A percentile compares a stretch with the other conserved stretches of the same genome.
Conservation (phyloP, 2,888 invertebrate genomes). For the Nezara viridula region DNA sequence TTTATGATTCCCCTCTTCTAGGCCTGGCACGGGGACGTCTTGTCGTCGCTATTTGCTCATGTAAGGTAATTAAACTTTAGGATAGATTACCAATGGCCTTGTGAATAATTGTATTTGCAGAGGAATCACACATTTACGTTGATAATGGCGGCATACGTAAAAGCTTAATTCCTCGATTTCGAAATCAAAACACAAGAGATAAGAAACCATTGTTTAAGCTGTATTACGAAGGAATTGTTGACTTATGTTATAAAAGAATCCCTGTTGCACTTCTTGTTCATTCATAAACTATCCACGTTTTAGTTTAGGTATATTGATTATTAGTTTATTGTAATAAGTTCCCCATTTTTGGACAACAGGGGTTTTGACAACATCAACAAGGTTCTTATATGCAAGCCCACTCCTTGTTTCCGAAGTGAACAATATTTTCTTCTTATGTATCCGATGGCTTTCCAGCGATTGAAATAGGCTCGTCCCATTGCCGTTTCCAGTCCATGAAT, state of each 20-base stretch:
- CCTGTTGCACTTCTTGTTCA: background rate
- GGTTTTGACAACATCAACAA: no score
- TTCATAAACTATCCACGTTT: no score
- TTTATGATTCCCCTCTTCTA: background rate
- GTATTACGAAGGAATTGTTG: background rate
- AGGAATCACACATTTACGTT: background rate
- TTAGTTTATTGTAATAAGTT: no score
- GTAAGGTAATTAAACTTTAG: background rate
- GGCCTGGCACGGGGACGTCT: no score
- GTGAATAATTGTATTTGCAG: conserved; percentile 4
- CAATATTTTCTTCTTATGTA: no score
- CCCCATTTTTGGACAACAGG: no score
- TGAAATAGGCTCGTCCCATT: no score
- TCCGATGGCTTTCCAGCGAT: no score
- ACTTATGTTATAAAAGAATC: background rate
- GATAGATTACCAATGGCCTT: background rate
- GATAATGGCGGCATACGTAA: background rate
- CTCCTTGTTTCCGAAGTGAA: no score
- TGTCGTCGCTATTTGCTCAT: background rate
- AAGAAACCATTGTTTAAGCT: background rate
- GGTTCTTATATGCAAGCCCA: no score
- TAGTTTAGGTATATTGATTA: no score
- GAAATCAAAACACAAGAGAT: background rate
- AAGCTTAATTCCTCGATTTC: background rate
- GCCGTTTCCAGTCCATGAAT: no score